phyloP scores from a whole-genome alignment of 2,888 invertebrate species.

The Drosophila rellima region DNA sequence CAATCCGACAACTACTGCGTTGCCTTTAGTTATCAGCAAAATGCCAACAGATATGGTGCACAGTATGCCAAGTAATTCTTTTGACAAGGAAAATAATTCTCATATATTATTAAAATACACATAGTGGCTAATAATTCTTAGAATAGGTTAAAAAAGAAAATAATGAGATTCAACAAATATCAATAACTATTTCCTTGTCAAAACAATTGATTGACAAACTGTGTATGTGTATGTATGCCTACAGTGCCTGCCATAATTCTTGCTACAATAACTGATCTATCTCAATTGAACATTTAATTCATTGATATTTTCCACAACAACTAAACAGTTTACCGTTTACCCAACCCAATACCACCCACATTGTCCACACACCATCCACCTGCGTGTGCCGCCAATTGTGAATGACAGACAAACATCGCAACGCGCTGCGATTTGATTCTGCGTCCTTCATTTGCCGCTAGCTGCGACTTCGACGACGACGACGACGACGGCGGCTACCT shows the following conservation, averaged over 20 bases:
- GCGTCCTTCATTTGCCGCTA: slow-evolving; percentile 31
- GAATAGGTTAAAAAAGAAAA: too few species aligned
- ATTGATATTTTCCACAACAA: background rate
- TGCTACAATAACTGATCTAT: slow-evolving; percentile 39
- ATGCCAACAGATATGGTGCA: slow-evolving; percentile 48
- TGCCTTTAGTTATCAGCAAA: slow-evolving; percentile 54
- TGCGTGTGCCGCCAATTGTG: slow-evolving; percentile 31
- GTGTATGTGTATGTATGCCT: slow-evolving; percentile 1
- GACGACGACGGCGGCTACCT: slow-evolving; percentile 15
- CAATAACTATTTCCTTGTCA: background rate
- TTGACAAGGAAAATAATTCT: background rate
- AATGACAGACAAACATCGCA: slow-evolving; percentile 28
- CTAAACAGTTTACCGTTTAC: background rate
- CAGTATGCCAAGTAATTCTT: slow-evolving; percentile 1
- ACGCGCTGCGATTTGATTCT: slow-evolving; percentile 17
- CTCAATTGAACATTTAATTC: slow-evolving; percentile 17
- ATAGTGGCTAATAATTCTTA: too few species aligned
- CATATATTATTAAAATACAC: too few species aligned
- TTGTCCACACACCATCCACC: slow-evolving; percentile 4
- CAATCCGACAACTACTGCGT: slow-evolving; percentile 44
- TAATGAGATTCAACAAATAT: background rate
- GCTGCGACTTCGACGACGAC: slow-evolving; percentile 7
- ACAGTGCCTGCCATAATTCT: slow-evolving; percentile 29
- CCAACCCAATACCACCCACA: background rate
- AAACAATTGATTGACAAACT: background rate